Evolutionary conservation across 2,888 invertebrate genomes (phyloP).

Genomic region (Dicyrtoma fusca): DNA sequence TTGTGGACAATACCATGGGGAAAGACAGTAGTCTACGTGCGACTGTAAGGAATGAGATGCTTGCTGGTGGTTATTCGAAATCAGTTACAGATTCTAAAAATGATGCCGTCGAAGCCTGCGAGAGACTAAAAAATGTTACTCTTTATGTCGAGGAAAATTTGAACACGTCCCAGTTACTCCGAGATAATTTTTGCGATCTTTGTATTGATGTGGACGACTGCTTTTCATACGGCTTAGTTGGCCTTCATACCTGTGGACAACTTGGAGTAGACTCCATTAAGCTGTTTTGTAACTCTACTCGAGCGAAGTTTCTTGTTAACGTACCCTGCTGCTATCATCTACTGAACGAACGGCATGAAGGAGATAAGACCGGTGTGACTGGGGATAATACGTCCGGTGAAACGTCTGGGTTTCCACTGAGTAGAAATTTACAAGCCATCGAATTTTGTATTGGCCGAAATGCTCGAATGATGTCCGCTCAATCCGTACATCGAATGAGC

Average conservation of each 20-base stretch:
- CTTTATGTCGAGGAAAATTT: conserved; percentile 42
- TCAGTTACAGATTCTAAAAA: not conserved
- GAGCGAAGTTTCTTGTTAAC: conserved; percentile 70
- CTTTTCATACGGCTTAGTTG: conserved; percentile 62
- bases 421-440: conserved; percentile 64
- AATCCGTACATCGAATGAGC: conserved; percentile 74
- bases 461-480: conserved; percentile 83
- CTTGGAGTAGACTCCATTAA: conserved; percentile 73
- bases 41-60: not conserved
- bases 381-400: conserved; percentile 56
- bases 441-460: conserved; percentile 69
- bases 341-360: conserved; percentile 66
- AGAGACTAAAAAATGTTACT: conserved; percentile 41
- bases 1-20: not conserved
- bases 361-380: conserved; percentile 46
- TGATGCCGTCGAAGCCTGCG: not conserved
- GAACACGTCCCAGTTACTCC: conserved; percentile 37
- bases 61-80: not conserved
- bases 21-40: not conserved
- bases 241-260: conserved; percentile 89
- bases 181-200: conserved; percentile 30
- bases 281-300: conserved; percentile 66
- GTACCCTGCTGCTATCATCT: conserved; percentile 92
- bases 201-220: conserved; percentile 54
- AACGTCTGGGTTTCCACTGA: conserved; percentile 70